A percentile compares a stretch with the other conserved stretches of the same genome.
These are phyloP conservation scores for Drosophila insularis DNA, from an alignment of 1,140 invertebrate genomes.

Conservation along the genomic window DNA sequence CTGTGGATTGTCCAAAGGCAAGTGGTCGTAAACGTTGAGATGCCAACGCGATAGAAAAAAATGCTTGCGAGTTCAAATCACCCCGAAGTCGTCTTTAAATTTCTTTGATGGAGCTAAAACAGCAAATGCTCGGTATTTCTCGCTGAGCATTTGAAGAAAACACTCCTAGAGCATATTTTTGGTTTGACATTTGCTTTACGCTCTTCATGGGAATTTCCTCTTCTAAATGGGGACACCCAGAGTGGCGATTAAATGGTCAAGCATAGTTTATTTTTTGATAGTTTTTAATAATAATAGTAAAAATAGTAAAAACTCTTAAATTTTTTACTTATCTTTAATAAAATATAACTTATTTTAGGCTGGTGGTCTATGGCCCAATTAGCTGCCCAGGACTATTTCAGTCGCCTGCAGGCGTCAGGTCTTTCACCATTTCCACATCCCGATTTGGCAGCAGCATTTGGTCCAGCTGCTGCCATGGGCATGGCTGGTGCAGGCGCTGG, in stretches of 20 bases:
- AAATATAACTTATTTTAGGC: slow-evolving; percentile 83
- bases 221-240: background rate
- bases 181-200: slow-evolving; percentile 51
- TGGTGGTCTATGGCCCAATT: slow-evolving; percentile 95
- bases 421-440: slow-evolving; percentile 86
- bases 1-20: background rate
- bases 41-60: background rate
- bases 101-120: slow-evolving; percentile 53
- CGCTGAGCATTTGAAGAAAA: slow-evolving; percentile 64
- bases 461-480: slow-evolving; percentile 83
- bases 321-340: background rate
- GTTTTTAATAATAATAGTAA: no score
- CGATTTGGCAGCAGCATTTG: slow-evolving; percentile 78
- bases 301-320: no score
- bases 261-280: slow-evolving; percentile 11
- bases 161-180: slow-evolving; percentile 52
- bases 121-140: slow-evolving; percentile 53
- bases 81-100: background rate
- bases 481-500: slow-evolving; percentile 76
- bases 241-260: slow-evolving; percentile 36
- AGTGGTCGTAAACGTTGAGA: background rate
- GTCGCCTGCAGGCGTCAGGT: slow-evolving; percentile 89
- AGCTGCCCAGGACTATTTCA: slow-evolving; percentile 92
- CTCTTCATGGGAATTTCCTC: slow-evolving; percentile 6
- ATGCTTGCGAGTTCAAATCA: slow-evolving; percentile 3